Evolutionary conservation across 2,888 invertebrate genomes (phyloP).

Genomic region (Drosophila phalerata): DNA sequence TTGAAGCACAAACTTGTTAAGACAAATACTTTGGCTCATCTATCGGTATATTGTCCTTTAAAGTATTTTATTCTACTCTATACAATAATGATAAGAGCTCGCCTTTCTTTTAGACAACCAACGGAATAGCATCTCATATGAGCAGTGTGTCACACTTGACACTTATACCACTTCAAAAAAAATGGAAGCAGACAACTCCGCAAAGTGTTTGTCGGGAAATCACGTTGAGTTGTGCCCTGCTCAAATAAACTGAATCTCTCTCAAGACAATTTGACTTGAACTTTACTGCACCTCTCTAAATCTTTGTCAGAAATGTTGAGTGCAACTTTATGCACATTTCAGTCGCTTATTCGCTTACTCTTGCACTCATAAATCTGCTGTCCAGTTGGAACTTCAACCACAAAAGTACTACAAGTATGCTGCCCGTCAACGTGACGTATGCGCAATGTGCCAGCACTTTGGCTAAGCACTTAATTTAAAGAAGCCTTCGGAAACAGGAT

Average conservation of each 20-base stretch:
- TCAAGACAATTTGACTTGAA: slow-evolving; percentile 32
- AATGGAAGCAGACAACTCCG: not conserved
- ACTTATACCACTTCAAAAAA: not conserved
- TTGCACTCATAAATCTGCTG: slow-evolving; percentile 46
- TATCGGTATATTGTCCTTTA: too few relatives aligned
- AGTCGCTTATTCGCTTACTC: slow-evolving; percentile 13
- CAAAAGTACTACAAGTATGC: slow-evolving; percentile 21
- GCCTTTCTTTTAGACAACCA: not conserved
- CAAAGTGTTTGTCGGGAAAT: not conserved
- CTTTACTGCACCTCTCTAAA: slow-evolving; percentile 21
- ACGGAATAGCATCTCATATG: slow-evolving; percentile 6
- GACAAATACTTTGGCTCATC: not conserved
- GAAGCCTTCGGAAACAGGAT: slow-evolving; percentile 54
- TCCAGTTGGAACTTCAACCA: slow-evolving; percentile 10
- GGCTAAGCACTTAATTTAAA: slow-evolving; percentile 63
- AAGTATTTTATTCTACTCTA: not conserved
- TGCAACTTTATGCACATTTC: slow-evolving; percentile 27
- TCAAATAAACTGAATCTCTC: slow-evolving; percentile 23
- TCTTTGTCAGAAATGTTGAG: slow-evolving; percentile 21
- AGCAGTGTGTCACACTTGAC: slow-evolving; percentile 14
- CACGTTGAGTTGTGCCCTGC: not conserved
- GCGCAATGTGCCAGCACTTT: slow-evolving; percentile 57
- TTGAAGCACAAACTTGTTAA: slow-evolving; percentile 1
- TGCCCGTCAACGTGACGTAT: slow-evolving; percentile 70
- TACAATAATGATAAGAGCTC: slow-evolving; percentile 2